Conservation (phyloP, 2,113 vertebrate genomes). For the Brachyhypopomus gauderio region DNA sequence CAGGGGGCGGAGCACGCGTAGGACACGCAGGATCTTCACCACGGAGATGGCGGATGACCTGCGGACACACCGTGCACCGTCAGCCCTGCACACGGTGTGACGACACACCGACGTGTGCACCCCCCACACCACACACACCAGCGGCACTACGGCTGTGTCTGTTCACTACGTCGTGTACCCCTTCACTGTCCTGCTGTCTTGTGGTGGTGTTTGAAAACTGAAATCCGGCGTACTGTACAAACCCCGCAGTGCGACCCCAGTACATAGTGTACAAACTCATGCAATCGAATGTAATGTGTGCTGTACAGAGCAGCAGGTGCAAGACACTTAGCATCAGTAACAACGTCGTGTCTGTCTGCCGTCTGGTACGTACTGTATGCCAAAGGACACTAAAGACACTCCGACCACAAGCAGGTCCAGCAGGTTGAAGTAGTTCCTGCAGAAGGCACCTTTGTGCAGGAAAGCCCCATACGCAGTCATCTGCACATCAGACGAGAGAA, state of each 20-base stretch:
- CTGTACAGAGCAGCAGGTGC: not conserved
- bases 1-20: conserved; percentile 92
- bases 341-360: not conserved
- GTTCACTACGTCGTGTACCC: too few species aligned
- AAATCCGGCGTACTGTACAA: too few species aligned
- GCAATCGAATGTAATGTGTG: not conserved
- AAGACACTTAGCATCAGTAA: not conserved
- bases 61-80: not conserved
- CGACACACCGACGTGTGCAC: too few species aligned
- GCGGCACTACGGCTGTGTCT: too few species aligned
- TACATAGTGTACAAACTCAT: too few species aligned
- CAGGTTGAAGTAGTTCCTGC: conserved; percentile 97
- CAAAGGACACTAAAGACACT: conserved; percentile 95
- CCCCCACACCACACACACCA: too few species aligned
- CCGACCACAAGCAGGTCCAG: conserved; percentile 96
- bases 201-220: too few species aligned
- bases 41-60: conserved; percentile 98
- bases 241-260: too few species aligned
- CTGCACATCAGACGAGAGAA: conserved; percentile 66
- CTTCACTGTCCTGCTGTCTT: too few species aligned
- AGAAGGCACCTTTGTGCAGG: conserved; percentile 97
- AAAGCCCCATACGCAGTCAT: conserved; percentile 97
- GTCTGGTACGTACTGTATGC: conserved; percentile 88
- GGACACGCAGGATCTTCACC: conserved; percentile 95
- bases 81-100: not conserved